A percentile compares a stretch with the other conserved stretches of the same genome.
These are phyloP conservation scores for Copidosoma floridanum DNA, from an alignment of 1,140 invertebrate genomes.

Conservation along the genomic window DNA sequence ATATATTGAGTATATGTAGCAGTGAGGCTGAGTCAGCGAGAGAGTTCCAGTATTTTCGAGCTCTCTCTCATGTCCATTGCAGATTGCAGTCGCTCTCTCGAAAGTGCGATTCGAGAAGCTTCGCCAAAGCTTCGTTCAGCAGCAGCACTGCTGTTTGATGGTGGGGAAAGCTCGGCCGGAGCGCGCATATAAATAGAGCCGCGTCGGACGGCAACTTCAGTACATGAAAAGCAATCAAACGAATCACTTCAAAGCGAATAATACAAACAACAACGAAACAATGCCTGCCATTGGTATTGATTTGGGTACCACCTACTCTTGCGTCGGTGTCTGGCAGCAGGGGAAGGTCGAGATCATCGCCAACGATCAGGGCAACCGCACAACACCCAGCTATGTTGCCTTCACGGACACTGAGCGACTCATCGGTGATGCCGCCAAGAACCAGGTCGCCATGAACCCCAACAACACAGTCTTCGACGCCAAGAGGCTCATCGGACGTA, in stretches of 20 bases:
- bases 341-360: slow-evolving; percentile 92
- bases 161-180: background rate
- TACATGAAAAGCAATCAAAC: slow-evolving; percentile 34
- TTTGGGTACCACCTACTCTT: slow-evolving; percentile 77
- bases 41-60: too few relatives aligned
- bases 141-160: too few relatives aligned
- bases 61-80: too few relatives aligned
- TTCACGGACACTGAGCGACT: slow-evolving; percentile 79
- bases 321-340: slow-evolving; percentile 78
- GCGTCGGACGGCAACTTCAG: slow-evolving; percentile 19
- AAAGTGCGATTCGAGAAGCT: too few relatives aligned
- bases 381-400: slow-evolving; percentile 88
- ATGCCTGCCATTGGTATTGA: slow-evolving; percentile 74
- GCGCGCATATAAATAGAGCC: slow-evolving; percentile 10
- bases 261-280: slow-evolving; percentile 31
- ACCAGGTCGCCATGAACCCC: slow-evolving; percentile 80
- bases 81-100: too few relatives aligned
- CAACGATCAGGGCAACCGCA: slow-evolving; percentile 92
- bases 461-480: slow-evolving; percentile 83
- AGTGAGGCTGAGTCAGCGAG: too few relatives aligned
- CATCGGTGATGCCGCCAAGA: slow-evolving; percentile 72
- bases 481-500: slow-evolving; percentile 75
- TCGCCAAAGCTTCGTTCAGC: too few relatives aligned
- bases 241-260: slow-evolving; percentile 25
- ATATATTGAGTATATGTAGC: too few relatives aligned